Base-by-base conservation (phyloP, 2,888 invertebrate genomes). In the Chaetoderma sp. region DNA sequence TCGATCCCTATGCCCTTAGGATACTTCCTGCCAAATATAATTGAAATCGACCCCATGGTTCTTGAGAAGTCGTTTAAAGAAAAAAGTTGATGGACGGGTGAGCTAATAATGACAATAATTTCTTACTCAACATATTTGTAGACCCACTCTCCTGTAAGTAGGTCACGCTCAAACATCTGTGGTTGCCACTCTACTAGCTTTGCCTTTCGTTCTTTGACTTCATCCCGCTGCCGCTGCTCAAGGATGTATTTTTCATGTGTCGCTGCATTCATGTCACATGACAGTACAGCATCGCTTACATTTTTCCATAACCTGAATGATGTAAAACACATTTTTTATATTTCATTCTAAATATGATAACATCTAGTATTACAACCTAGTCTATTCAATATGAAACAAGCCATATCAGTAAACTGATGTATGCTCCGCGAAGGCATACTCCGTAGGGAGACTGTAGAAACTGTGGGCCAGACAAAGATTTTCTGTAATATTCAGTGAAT, bases 231-330 rank as follows among this genome's bases (percentile, higher is more conserved):
- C 0, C 91, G 92, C 83, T 96, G 95, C 80, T 97, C 97, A 54
- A 97, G 89, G 45, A 91, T 88, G 0, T 94, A 95, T 88, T 97
- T 97, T 82, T 96, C 93, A 65, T 94, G 93, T 0, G 97, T 97
- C 0, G 97, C 97, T 1, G 92, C 92, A 30, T 92, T 90, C 89
- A 94, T 94, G 87, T 97, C 95, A 65, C 94, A 93, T 13, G 90
- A 89, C 25, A 87, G 85, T 72, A 97, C 94, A 0, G 96, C 96
- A 59, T 91, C 91, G 0, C 95, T 94, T 0, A 97, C 96, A 73
- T 92, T 91, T 44, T 90, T 87, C 97, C 97, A 97, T 1, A 97
- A 88, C 74, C 87, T 87, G 71, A 23, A 71, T 59, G 25, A 4
- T n/a, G n/a, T n/a, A 54, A 32, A 44, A 30, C n/a, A n/a, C n/a